Evolutionary conservation across 1,140 invertebrate species (phyloP), one percentile per base, ranked within the genome.

Genomic region (Drosophila subobscura): DNA sequence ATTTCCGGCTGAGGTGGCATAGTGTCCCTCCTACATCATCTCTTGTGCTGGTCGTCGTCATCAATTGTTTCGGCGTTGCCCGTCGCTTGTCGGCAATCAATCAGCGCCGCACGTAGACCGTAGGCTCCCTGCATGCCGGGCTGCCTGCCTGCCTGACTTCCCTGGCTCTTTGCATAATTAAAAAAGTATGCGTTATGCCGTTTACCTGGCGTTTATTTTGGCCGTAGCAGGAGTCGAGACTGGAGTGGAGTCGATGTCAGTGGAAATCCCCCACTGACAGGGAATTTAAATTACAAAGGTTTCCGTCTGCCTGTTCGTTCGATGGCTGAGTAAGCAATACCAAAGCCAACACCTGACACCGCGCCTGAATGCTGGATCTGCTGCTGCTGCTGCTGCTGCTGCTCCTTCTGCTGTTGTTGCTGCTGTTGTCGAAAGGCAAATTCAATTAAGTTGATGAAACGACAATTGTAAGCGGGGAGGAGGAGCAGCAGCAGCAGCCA

Each of bases 361-460:
- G 10, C 1, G 16, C 10, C 33, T 12, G 33, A 10, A 12, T 4
- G 0, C 10, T 37, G 46, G 57, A 40, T 63, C 46, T 64, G 46
- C 16, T n/a, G 58, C 33, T 63, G 56, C 14, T 27, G 29, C 40
- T 49, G 22, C 50, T 33, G n/a, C 16, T n/a, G 25, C 59, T 23
- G 16, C 23, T 22, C 40, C 22, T 23, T 2, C 25, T 14, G 52
- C 33, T 44, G 42, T 46, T 37, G 25, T 20, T 7, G 41, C 12
- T 57, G 37, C 10, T 57, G 29, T 45, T 65, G 55, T 44, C 29
- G 70, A 49, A 60, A 65, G 53, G 55, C 63, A 65, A 81, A 88
- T 86, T 83, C 83, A 86, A 86, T 86, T 86, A 83, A 78, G 56
- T 75, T 88, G 83, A 86, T 86, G 83, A 88, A 88, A 86, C 58